Conservation (phyloP, 2,888 invertebrate species). For the Pandemis corylana region DNA sequence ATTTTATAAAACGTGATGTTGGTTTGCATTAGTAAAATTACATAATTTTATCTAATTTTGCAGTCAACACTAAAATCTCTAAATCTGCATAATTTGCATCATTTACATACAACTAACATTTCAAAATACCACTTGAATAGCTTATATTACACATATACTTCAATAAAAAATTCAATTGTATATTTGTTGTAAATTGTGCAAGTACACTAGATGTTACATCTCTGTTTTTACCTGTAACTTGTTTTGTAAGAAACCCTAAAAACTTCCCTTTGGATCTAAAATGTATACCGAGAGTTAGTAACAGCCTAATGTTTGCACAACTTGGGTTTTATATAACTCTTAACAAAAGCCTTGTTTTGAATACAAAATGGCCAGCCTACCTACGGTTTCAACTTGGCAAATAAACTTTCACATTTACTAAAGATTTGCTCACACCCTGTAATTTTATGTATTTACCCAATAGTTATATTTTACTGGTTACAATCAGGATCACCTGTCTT, state of each 20-base stretch:
- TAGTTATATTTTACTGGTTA: background rate
- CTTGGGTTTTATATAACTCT: conserved; percentile 30
- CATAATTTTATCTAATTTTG: background rate
- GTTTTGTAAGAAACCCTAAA: conserved; percentile 17
- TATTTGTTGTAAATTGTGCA: too few species aligned
- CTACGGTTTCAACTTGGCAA: conserved; percentile 21
- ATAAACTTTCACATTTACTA: conserved; percentile 36
- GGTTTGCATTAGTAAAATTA: background rate
- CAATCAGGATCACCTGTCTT: too few species aligned
- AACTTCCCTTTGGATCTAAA: conserved; percentile 13
- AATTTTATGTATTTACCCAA: background rate
- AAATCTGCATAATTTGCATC: too few species aligned
- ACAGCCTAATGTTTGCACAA: conserved; percentile 22
- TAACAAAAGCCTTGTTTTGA: conserved; percentile 26
- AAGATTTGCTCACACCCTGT: conserved; percentile 5
- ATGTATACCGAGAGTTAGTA: conserved; percentile 8
- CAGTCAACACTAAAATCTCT: background rate
- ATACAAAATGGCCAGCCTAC: conserved; percentile 18
- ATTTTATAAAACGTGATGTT: background rate
- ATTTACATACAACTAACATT: background rate
- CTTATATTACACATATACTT: too few species aligned
- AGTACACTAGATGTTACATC: background rate
- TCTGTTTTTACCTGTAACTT: too few species aligned
- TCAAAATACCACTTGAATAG: too few species aligned
- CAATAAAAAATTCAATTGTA: too few species aligned